phyloP scores from a whole-genome alignment of 2,888 invertebrate species.

The Xiphydria camelus region DNA sequence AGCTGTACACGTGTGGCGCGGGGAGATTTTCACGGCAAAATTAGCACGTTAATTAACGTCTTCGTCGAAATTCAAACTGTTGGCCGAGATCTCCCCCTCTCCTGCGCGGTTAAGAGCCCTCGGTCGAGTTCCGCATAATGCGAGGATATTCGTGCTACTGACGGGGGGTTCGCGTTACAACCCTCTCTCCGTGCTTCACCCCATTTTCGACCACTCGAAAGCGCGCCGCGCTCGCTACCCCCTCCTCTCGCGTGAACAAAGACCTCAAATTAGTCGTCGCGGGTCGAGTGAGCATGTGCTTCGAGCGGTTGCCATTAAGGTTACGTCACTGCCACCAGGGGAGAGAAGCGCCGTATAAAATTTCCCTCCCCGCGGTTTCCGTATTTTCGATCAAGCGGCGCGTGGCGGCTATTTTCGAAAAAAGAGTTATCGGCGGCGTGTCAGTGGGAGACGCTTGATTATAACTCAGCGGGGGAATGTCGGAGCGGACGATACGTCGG shows the following conservation, averaged over 20 bases:
- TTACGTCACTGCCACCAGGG: not conserved
- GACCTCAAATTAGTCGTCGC: conserved; percentile 39
- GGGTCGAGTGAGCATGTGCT: not conserved
- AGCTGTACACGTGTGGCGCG: no score
- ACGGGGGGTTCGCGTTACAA: conserved; percentile 20
- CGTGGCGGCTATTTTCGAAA: no score
- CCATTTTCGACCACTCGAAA: conserved; percentile 30
- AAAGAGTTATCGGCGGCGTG: no score
- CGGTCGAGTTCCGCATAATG: conserved; percentile 30
- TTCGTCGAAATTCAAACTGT: conserved; percentile 31
- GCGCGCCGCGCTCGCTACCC: conserved; percentile 12
- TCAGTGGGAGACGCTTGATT: no score
- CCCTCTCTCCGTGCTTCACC: conserved; percentile 14
- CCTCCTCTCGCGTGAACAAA: conserved; percentile 36
- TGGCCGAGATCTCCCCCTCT: not conserved
- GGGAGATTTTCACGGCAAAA: no score
- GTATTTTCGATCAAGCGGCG: no score
- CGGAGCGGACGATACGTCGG: no score
- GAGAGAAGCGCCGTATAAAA: no score
- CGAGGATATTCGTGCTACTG: conserved; percentile 22
- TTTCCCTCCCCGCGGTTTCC: no score
- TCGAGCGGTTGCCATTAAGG: not conserved
- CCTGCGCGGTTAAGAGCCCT: conserved; percentile 25
- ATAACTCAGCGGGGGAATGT: no score
- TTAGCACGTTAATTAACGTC: conserved; percentile 39